Evolutionary conservation across 2,888 invertebrate species (phyloP), one percentile per base, ranked within the genome.

Genomic region (Sclerodermus sp.): DNA sequence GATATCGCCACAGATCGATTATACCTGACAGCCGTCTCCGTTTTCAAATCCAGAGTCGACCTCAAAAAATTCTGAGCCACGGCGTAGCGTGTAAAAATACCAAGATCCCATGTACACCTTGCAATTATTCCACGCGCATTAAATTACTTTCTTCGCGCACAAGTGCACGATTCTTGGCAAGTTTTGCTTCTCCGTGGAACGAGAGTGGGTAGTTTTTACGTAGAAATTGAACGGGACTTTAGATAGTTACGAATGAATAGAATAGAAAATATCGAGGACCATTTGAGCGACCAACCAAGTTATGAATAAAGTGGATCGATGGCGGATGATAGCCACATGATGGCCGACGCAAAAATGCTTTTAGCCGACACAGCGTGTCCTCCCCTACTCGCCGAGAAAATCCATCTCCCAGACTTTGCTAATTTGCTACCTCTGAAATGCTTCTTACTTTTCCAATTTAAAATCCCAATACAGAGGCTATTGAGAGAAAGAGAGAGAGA

Each of bases 321-420:
- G 66, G 60, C 58, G 67, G 60, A 72, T 74, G 75, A 75, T 74
- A 71, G 72, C 64, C 55, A 42, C 51, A 60, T 60, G 71, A 74
- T 71, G 71, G 66, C 64, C 60, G 71, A 76, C 76, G 76, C 68
- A 76, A 74, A 76, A 76, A 76, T 74, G 76, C 76, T 76, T 76
- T 76, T 76, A 76, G 67, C 67, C 62, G 58, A 62, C 73, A 62
- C 72, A 70, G 69, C 69, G 58, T 67, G 70, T 62, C 60, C 65
- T 60, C 43, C 47, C 51, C 49, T 49, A 23, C 42, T 52, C 42
- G 32, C 23, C 41, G 42, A 49, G 46, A 49, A 65, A 64, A 61
- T 49, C 57, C 61, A 57, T 56, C 57, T 45, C 46, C 47, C 49
- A 23, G 44, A 55, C 47, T 53, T 57, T 42, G 39, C 34, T 42